Evolutionary conservation across 2,113 vertebrate species (phyloP), one percentile per base, ranked within the genome.

Genomic region (Eublepharis macularius): DNA sequence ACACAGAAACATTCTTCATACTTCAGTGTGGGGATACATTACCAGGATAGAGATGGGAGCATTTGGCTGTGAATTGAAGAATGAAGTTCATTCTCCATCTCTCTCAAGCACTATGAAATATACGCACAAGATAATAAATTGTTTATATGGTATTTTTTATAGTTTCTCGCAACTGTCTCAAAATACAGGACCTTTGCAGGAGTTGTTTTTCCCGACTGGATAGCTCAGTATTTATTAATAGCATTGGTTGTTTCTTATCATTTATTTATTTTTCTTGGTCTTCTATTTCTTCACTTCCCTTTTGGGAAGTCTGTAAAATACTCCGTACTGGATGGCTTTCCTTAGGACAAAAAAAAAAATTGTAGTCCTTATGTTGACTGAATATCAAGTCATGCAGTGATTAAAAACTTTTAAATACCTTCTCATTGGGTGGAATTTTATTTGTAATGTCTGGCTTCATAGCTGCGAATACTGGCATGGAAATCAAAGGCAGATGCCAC

Each of bases 381-480:
- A 92, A 83, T 85, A 72, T 81, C 83, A 84, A 88, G 72, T 83
- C 90, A 83, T 0, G 17, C 76, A 2, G 0, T 87, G 82, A 91
- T 91, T 93, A 91, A 91, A 93, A 91, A 75, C 66, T 63, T 92
- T 92, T 41, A 63, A 86, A 82, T 32, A 79, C 74, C 84, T 74
- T 70, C 80, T 86, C 83, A 76, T 72, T 89, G 84, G 85, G 80
- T 2, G 1, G 79, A 75, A 83, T 13, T 91, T 85, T 8, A 10
- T 85, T 87, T 81, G 45, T 49, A 34, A 88, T 87, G 26, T 66
- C n/a, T 32, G 39, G 9, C n/a, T 34, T 34, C 47, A 19, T 32
- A 76, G 70, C 39, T 8, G 26, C 26, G 19, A 24, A 36, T 24
- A 2, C 34, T 41, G 3, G 69, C 39, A 39, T 41, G 36, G 69